Base-by-base conservation (phyloP, 2,797 vertebrate genomes). In the Alcedo quadribrachys region DNA sequence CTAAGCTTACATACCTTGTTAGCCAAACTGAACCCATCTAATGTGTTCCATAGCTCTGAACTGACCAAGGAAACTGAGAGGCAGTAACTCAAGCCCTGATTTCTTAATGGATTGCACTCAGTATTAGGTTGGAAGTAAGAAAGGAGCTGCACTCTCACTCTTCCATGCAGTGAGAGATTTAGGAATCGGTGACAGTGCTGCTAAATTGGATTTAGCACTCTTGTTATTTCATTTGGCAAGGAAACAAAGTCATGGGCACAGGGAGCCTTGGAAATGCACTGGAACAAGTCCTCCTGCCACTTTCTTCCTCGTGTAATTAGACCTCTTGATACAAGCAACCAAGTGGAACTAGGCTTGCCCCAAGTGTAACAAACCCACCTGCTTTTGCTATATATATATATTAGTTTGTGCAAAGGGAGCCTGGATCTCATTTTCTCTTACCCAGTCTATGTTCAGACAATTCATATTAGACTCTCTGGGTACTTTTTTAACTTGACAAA, bases 131-230 rank as follows among this genome's bases (percentile, higher is more conserved):
- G 58, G 42, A 70, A 90, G 28, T 33, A 20, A 40, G 68, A 70
- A 62, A 55, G n/a, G n/a, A 69, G 24, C 54, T 46, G 22, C 0
- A 5, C 11, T 89, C 42, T 62, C 42, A 21, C 37, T 79, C 74
- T 68, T 50, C 55, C 28, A 8, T 45, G 60, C 40, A 78, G 18
- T 7, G 20, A 79, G 42, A 81, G 24, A 62, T 86, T 68, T 60
- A 82, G 8, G 2, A 62, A 86, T 15, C 5, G 1, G 28, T 76
- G 85, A 43, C 62, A 91, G 55, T 37, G 75, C 68, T 69, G 51
- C 46, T 92, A 76, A 87, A 92, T 57, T 81, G 66, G 61, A 89
- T 96, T 90, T 85, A 90, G 57, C 60, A 61, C 42, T 65, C 17
- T 48, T 48, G 69, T 61, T 92, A 81, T 25, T 91, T 81, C 45